Evolutionary conservation across 1,140 invertebrate genomes (phyloP), one percentile per base, ranked within the genome.

Genomic region (Pectinophora gossypiella): DNA sequence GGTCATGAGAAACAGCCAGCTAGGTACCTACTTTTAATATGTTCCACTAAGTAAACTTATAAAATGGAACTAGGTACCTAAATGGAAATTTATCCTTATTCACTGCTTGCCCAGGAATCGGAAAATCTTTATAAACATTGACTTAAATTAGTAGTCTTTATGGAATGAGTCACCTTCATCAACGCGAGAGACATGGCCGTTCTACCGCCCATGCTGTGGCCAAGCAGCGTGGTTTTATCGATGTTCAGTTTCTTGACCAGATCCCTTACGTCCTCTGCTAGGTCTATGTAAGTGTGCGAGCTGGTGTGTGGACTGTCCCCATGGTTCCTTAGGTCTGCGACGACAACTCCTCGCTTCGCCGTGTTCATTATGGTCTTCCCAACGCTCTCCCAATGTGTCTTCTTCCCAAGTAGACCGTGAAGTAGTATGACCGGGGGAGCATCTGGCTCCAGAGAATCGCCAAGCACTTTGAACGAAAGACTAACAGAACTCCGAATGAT

Each of bases 151-250:
- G n/a, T n/a, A n/a, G n/a, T n/a, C n/a, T n/a, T n/a, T n/a, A n/a
- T n/a, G n/a, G n/a, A n/a, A n/a, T n/a, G n/a, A n/a, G n/a, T 32
- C 72, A 89, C 89, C 85, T 93, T 89, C 65, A 84, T 89, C 12
- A 97, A 77, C 27, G 96, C 93, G 19, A 94, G 88, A 19, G 89
- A 89, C 96, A 98, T 98, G 40, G 93, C 92, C 1, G 93, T 89
- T 49, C 95, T 91, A 12, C 96, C 97, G 13, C 97, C 97, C 94
- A 98, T 97, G 53, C 95, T 96, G 69, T 98, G 96, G 0, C 97
- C 97, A 55, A 98, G 80, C 3, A 97, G 64, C 54, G 91, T 86
- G 13, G 91, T 90, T 79, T 91, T 92, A 0, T 88, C 55, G 4
- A 95, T 87, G 0, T 87, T 71, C 40, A 95, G 76, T 45, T 91